Evolutionary conservation across 2,113 vertebrate genomes (phyloP).

Genomic region (Saimiri boliviensis): DNA sequence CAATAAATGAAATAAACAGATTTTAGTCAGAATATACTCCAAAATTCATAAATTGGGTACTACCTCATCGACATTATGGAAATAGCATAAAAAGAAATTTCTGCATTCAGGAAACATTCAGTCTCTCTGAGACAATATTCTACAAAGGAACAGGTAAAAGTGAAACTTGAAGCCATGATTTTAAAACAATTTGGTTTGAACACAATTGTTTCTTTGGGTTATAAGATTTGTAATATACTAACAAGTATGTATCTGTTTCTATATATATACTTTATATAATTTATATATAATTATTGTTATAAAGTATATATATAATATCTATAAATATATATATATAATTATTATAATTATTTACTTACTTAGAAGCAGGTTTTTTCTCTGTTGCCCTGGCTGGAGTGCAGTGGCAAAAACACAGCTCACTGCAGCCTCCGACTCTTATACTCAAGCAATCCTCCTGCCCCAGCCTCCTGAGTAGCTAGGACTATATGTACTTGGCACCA

Average conservation of each 20-base stretch:
- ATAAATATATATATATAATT: too few relatives aligned
- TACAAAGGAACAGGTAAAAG: neutral
- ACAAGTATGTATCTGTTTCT: neutral
- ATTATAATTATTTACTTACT: too few relatives aligned
- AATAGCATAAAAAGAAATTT: neutral
- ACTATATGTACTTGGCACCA: too few relatives aligned
- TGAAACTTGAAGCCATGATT: neutral
- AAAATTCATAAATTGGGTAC: constrained; percentile 35
- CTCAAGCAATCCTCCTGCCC: too few relatives aligned
- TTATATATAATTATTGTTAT: too few relatives aligned
- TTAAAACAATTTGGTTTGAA: neutral
- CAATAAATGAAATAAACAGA: constrained; percentile 62
- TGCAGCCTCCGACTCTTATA: too few relatives aligned
- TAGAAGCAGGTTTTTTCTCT: too few relatives aligned
- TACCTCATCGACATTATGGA: neutral
- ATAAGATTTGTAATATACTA: neutral
- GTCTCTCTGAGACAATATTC: neutral
- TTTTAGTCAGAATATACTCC: constrained; percentile 25
- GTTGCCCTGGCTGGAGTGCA: too few relatives aligned
- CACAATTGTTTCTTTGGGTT: neutral
- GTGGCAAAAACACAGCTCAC: too few relatives aligned
- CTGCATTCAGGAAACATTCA: constrained; percentile 17
- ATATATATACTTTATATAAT: too few relatives aligned
- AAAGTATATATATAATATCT: too few relatives aligned
- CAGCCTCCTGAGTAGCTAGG: too few relatives aligned